phyloP scores from a whole-genome alignment of 2,797 vertebrate genomes.

The Helicolenus hilgendorfi region DNA sequence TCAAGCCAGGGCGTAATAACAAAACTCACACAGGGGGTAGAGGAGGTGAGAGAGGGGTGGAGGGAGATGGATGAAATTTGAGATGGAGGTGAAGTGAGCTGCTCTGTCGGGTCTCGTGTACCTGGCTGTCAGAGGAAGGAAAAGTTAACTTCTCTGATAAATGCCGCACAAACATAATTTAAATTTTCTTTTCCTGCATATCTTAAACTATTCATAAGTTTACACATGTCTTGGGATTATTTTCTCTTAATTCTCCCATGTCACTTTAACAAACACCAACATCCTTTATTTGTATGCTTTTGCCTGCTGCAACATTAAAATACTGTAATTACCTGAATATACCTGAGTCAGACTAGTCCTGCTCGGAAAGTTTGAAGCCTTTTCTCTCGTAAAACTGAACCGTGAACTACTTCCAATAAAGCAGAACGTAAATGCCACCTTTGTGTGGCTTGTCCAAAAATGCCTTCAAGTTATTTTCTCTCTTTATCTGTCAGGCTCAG shows the following conservation, averaged over 20 bases:
- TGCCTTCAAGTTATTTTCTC: background rate
- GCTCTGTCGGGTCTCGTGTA: background rate
- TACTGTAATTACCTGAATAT: background rate
- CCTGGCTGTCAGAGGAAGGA: background rate
- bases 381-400: background rate
- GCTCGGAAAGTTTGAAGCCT: background rate
- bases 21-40: background rate
- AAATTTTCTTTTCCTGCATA: background rate
- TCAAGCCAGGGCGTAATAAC: constrained; percentile 28
- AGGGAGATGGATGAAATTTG: background rate
- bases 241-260: background rate
- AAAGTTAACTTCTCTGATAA: background rate
- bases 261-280: background rate
- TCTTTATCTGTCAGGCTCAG: background rate
- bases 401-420: background rate
- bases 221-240: background rate
- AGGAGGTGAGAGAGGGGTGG: background rate
- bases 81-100: constrained; percentile 17
- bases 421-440: background rate
- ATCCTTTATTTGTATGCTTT: background rate
- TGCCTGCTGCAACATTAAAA: background rate
- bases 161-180: background rate
- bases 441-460: background rate
- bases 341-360: background rate
- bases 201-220: background rate